Evolutionary conservation across 2,888 invertebrate genomes (phyloP).

Genomic region (Spisula subtruncata): DNA sequence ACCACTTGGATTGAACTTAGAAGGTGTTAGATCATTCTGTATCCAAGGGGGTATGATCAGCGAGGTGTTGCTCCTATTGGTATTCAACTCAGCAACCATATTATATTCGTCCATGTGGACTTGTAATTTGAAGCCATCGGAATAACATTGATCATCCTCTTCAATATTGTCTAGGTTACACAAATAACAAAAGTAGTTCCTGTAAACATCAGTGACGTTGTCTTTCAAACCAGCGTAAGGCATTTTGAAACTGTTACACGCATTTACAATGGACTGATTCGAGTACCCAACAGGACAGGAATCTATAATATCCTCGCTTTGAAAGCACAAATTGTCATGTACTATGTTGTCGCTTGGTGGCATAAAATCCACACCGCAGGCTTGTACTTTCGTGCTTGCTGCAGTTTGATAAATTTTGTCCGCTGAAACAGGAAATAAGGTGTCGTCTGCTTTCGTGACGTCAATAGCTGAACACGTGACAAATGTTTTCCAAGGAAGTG

Average conservation of each 20-base stretch:
- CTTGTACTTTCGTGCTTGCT: not conserved
- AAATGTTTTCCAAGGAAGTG: conserved; percentile 56
- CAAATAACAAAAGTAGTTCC: conserved; percentile 61
- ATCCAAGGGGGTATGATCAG: conserved; percentile 40
- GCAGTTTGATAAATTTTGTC: conserved; percentile 48
- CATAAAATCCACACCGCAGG: conserved; percentile 60
- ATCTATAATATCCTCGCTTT: not conserved
- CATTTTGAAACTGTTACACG: conserved; percentile 48
- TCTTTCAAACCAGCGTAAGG: conserved; percentile 47
- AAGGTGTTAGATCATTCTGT: conserved; percentile 46
- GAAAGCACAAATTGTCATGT: conserved; percentile 50
- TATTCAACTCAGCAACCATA: conserved; percentile 57
- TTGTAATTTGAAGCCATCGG: not conserved
- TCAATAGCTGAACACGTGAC: conserved; percentile 52
- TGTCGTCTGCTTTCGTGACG: conserved; percentile 51
- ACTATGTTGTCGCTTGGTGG: conserved; percentile 48
- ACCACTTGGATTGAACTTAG: conserved; percentile 40
- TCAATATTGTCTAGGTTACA: conserved; percentile 31
- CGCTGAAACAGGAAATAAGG: conserved; percentile 57
- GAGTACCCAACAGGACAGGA: conserved; percentile 44
- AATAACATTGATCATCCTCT: conserved; percentile 6
- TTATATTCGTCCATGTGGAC: conserved; percentile 8
- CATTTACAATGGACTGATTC: conserved; percentile 18
- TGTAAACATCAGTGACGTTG: conserved; percentile 42
- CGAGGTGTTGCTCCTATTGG: conserved; percentile 12